Evolutionary conservation across 2,113 vertebrate species (phyloP).

Genomic region (Lepisosteus osseus): DNA sequence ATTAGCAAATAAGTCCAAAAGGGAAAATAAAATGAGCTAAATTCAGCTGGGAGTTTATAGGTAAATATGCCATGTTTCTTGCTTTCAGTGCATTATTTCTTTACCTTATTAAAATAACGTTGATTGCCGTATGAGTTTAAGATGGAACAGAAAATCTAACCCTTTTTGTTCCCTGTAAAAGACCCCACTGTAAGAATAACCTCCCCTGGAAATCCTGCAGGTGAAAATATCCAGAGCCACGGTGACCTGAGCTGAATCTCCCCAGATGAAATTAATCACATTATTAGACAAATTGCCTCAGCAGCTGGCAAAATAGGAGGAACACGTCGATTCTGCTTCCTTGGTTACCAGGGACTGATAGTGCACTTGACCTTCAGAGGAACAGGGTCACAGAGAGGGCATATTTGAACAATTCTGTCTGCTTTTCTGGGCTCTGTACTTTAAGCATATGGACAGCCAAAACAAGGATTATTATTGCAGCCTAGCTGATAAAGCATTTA

Average conservation of each 20-base stretch:
- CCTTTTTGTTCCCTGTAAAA: neutral
- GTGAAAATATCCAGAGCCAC: constrained; percentile 13
- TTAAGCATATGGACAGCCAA: constrained; percentile 11
- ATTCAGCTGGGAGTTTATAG: too few relatives aligned
- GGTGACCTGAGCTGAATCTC: constrained; percentile 25
- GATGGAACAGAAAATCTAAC: neutral
- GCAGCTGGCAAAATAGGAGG: constrained; percentile 48
- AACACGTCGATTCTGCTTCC: constrained; percentile 48
- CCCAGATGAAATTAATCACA: constrained; percentile 40
- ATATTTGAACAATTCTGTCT: constrained; percentile 46
- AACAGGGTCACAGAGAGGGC: constrained; percentile 53
- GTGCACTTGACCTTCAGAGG: constrained; percentile 63
- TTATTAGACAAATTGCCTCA: constrained; percentile 45
- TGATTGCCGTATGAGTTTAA: neutral
- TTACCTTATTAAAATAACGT: neutral
- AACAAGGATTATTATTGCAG: neutral
- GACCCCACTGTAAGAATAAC: neutral
- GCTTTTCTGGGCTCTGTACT: constrained; percentile 21
- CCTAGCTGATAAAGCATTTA: neutral
- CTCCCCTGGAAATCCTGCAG: neutral
- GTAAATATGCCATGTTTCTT: too few relatives aligned
- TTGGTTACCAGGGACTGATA: constrained; percentile 58
- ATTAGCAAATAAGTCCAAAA: too few relatives aligned
- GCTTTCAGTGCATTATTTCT: too few relatives aligned
- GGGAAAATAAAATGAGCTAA: too few relatives aligned